A percentile compares a stretch with the other conserved stretches of the same genome.
Evolutionary conservation across 2,888 invertebrate species (phyloP).

Genomic region (Chymomyza caudatula): DNA sequence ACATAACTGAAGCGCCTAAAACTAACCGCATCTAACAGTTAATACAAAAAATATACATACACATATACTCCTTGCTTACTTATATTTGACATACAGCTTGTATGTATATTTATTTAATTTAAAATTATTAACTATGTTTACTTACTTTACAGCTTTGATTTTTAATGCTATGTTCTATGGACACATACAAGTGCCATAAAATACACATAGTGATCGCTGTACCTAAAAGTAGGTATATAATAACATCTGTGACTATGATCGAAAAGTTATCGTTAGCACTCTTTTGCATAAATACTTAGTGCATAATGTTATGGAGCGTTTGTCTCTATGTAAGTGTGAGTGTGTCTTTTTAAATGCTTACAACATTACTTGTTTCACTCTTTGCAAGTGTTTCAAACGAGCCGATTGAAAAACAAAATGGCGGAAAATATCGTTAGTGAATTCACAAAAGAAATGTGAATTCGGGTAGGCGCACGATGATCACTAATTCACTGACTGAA

Average conservation of each 20-base stretch:
- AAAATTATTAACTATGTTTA: constrained; percentile 25
- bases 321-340: constrained; percentile 22
- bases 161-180: not conserved
- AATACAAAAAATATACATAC: constrained; percentile 59
- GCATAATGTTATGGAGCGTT: constrained; percentile 7
- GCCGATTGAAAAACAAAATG: too few relatives aligned
- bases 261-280: constrained; percentile 32
- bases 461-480: too few relatives aligned
- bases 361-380: too few relatives aligned
- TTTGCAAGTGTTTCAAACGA: too few relatives aligned
- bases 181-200: not conserved
- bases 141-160: constrained; percentile 2
- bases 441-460: too few relatives aligned
- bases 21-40: constrained; percentile 57
- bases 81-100: constrained; percentile 10
- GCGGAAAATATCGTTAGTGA: too few relatives aligned
- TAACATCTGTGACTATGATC: constrained; percentile 1
- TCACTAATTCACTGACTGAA: not conserved
- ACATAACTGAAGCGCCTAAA: constrained; percentile 63
- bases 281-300: constrained; percentile 34
- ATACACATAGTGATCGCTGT: not conserved
- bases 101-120: constrained; percentile 26
- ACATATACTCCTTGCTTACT: constrained; percentile 28
- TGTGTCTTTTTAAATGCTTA: constrained; percentile 6
- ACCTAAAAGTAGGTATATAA: not conserved